These are phyloP conservation scores for Temnothorax nylanderi DNA, from an alignment of 1,140 invertebrate genomes.

Conservation along the genomic window DNA sequence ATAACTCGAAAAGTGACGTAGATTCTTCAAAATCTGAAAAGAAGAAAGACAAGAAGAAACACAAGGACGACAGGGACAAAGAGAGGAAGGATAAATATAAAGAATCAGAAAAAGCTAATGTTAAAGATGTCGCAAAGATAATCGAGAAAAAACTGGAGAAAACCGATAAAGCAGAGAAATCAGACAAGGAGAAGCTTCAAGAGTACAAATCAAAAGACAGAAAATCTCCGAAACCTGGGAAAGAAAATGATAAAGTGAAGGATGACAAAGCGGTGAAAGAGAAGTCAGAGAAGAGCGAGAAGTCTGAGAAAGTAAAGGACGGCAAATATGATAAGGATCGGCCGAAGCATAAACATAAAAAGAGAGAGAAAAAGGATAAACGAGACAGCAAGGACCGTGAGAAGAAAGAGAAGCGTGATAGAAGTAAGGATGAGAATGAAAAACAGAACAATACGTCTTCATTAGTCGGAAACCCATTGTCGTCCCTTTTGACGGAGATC, in stretches of 20 bases:
- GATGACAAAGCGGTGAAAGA: constrained; percentile 84
- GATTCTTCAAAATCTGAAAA: constrained; percentile 83
- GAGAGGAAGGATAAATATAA: constrained; percentile 85
- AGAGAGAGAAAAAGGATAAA: constrained; percentile 86
- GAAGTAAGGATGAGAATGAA: constrained; percentile 75
- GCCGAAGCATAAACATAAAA: constrained; percentile 85
- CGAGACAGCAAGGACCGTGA: constrained; percentile 84
- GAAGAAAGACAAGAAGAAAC: constrained; percentile 85
- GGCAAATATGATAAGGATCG: constrained; percentile 81
- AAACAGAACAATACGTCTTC: constrained; percentile 75
- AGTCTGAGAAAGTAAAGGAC: constrained; percentile 86
- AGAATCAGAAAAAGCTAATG: constrained; percentile 85
- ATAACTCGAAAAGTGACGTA: constrained; percentile 70
- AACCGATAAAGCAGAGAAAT: constrained; percentile 78
- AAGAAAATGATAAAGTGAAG: constrained; percentile 84
- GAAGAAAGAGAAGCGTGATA: constrained; percentile 84
- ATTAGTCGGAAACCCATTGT: constrained; percentile 70
- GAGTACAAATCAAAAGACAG: constrained; percentile 85
- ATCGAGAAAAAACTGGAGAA: constrained; percentile 79
- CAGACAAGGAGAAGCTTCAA: constrained; percentile 85
- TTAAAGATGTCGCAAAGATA: constrained; percentile 78
- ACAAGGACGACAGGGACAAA: constrained; percentile 85
- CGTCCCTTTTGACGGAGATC: constrained; percentile 76
- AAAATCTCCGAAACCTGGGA: constrained; percentile 79
- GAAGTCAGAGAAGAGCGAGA: constrained; percentile 84